These are phyloP conservation scores for Balanococcus diminutus DNA, from an alignment of 2,888 invertebrate species.

Conservation along the genomic window DNA sequence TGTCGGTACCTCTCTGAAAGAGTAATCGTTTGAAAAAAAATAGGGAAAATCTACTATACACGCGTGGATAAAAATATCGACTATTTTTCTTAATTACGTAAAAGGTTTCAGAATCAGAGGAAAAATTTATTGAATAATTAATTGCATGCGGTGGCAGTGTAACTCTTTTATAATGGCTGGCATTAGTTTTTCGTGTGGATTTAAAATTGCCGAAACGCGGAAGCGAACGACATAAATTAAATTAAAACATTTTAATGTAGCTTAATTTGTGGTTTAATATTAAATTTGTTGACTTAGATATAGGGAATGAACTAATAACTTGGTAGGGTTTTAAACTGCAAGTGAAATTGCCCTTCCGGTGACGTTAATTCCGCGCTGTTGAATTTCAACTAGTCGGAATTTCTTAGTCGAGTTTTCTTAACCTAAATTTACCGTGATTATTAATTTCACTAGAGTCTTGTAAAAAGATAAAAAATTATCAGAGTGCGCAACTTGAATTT, in stretches of 20 bases:
- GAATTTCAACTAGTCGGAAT: constrained; percentile 19
- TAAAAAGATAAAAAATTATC: neutral
- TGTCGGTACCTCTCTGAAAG: neutral
- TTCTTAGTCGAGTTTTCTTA: neutral
- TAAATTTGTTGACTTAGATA: constrained; percentile 25
- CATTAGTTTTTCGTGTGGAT: neutral
- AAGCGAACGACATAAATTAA: constrained; percentile 37
- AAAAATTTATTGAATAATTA: neutral
- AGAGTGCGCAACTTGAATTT: neutral
- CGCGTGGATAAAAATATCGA: neutral
- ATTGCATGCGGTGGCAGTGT: neutral
- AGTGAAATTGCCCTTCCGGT: constrained; percentile 37
- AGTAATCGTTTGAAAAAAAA: neutral
- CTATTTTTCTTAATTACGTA: constrained; percentile 7
- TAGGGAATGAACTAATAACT: constrained; percentile 27
- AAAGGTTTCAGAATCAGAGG: neutral
- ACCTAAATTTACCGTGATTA: neutral
- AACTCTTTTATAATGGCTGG: constrained; percentile 8
- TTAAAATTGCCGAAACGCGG: constrained; percentile 9
- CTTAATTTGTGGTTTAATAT: constrained; percentile 38
- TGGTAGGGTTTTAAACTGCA: constrained; percentile 32
- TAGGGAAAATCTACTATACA: too few relatives aligned
- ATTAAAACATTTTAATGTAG: constrained; percentile 25
- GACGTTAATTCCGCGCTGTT: constrained; percentile 34
- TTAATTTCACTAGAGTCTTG: neutral